Evolutionary conservation across 2,888 invertebrate species (phyloP).

Genomic region (Mylabris sibirica): DNA sequence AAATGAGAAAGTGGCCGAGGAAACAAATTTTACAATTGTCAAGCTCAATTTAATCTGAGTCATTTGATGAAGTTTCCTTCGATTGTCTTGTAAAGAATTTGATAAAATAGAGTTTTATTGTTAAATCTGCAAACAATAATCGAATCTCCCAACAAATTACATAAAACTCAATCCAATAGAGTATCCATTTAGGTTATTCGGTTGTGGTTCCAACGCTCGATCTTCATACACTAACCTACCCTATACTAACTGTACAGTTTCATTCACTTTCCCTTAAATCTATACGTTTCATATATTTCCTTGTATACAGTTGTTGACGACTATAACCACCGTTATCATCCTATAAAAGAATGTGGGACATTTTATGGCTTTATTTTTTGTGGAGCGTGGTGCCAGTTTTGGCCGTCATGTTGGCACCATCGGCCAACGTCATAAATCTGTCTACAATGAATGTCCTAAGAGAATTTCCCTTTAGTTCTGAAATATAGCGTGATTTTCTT

Average conservation of each 20-base stretch:
- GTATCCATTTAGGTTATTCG: neutral
- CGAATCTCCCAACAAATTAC: neutral
- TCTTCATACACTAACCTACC: neutral
- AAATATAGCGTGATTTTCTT: slow-evolving; percentile 38
- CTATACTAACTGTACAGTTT: neutral
- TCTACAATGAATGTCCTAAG: slow-evolving; percentile 43
- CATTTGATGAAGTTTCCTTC: too few relatives aligned
- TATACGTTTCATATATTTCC: neutral
- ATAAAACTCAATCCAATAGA: neutral
- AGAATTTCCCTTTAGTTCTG: slow-evolving; percentile 34
- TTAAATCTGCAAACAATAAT: neutral
- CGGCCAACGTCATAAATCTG: slow-evolving; percentile 51
- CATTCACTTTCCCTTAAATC: neutral
- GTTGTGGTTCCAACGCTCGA: neutral
- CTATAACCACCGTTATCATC: slow-evolving; percentile 27
- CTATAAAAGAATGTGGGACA: slow-evolving; percentile 33
- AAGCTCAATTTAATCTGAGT: too few relatives aligned
- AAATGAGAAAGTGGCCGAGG: too few relatives aligned
- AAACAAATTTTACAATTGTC: too few relatives aligned
- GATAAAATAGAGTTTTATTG: too few relatives aligned
- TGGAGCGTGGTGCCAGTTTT: slow-evolving; percentile 38
- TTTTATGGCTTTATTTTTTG: slow-evolving; percentile 52
- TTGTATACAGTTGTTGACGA: slow-evolving; percentile 33
- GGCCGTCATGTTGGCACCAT: slow-evolving; percentile 55
- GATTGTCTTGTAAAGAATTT: too few relatives aligned